phyloP scores from a whole-genome alignment of 2,113 vertebrate genomes.

The Salvator merianae region DNA sequence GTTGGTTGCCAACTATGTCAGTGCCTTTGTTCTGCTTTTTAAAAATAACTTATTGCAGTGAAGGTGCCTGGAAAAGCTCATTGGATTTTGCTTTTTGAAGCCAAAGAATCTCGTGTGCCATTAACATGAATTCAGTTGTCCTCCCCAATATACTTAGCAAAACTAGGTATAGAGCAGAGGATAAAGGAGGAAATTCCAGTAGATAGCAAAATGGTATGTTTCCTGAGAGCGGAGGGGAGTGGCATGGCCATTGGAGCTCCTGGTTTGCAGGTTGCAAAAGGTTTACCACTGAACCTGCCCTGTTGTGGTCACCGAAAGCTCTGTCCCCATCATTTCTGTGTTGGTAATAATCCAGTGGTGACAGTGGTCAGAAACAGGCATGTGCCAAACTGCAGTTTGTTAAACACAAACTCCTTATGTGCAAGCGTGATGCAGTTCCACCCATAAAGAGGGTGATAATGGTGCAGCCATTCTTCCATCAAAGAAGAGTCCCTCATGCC shows the following conservation, averaged over 20 bases:
- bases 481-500: too few relatives aligned
- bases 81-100: background rate
- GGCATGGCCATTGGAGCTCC: background rate
- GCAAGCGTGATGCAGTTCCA: too few relatives aligned
- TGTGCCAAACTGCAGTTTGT: too few relatives aligned
- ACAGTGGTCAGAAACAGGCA: background rate
- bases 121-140: background rate
- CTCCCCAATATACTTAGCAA: background rate
- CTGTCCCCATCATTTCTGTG: background rate
- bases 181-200: too few relatives aligned
- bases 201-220: background rate
- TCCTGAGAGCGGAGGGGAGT: background rate
- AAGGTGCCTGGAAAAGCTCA: background rate
- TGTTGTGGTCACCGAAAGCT: background rate
- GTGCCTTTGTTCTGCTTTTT: conserved; percentile 20
- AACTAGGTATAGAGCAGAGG: background rate
- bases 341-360: background rate
- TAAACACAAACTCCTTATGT: too few relatives aligned
- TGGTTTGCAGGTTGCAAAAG: background rate
- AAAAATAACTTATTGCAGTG: conserved; percentile 8
- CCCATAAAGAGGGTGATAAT: too few relatives aligned
- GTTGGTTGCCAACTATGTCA: conserved; percentile 12
- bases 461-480: too few relatives aligned
- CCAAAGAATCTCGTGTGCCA: background rate
- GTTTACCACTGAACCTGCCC: background rate